phyloP scores from a whole-genome alignment of 2,888 invertebrate genomes.

The Diogma glabrata region DNA sequence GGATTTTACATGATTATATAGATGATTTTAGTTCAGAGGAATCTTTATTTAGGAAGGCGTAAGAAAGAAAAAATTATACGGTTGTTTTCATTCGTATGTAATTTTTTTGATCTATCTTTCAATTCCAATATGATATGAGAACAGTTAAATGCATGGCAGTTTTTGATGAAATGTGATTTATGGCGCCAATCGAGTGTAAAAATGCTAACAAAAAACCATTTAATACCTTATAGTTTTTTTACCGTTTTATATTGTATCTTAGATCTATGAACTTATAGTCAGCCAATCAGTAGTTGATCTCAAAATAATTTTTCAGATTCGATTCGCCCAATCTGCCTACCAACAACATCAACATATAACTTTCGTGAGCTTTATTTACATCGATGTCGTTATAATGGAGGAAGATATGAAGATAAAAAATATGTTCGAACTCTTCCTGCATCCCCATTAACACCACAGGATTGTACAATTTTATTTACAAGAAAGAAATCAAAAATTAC shows the following conservation, averaged over 20 bases:
- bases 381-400: constrained; percentile 16
- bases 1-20: too few relatives aligned
- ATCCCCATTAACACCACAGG: constrained; percentile 18
- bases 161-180: background rate
- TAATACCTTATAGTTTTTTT: too few relatives aligned
- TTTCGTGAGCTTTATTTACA: constrained; percentile 18
- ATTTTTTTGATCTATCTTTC: too few relatives aligned
- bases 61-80: too few relatives aligned
- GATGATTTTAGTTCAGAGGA: too few relatives aligned
- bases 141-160: background rate
- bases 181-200: too few relatives aligned
- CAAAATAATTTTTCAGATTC: constrained; percentile 13
- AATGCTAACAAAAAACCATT: too few relatives aligned
- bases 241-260: too few relatives aligned
- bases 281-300: too few relatives aligned
- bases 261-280: too few relatives aligned
- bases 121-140: background rate
- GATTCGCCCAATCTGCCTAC: constrained; percentile 20
- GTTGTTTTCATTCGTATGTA: too few relatives aligned
- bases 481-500: constrained; percentile 16
- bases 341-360: constrained; percentile 18
- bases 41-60: too few relatives aligned
- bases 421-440: constrained; percentile 11
- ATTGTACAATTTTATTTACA: constrained; percentile 18
- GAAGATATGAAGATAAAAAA: background rate